A percentile compares a stretch with the other conserved stretches of the same genome.
These are phyloP conservation scores for Nemotelus pantherinus DNA, from an alignment of 2,888 invertebrate genomes.

Conservation along the genomic window DNA sequence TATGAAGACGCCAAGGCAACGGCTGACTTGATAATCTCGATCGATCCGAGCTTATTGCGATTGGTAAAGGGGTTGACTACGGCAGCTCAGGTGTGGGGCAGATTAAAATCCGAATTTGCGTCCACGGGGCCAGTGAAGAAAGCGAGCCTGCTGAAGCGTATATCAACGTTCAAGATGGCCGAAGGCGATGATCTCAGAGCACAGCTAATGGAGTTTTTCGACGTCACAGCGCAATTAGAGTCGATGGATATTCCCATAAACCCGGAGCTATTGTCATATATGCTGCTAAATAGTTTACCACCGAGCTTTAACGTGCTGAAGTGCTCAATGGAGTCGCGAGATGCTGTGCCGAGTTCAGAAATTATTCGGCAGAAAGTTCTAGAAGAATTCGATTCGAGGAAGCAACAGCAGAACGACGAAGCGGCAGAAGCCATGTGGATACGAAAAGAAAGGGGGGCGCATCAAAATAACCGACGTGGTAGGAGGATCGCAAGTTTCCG, in stretches of 20 bases:
- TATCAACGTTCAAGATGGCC: constrained; percentile 37
- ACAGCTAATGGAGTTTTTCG: no score
- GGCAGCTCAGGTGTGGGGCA: no score
- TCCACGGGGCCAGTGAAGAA: no score
- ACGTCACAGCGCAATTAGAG: constrained; percentile 37
- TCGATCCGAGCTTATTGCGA: constrained; percentile 10
- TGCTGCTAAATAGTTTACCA: constrained; percentile 45
- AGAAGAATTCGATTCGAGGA: not conserved
- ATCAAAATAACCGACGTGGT: not conserved
- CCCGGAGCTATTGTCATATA: constrained; percentile 41
- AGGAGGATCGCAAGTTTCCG: not conserved
- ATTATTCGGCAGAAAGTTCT: no score
- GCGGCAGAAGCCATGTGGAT: constrained; percentile 3
- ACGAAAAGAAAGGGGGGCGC: not conserved
- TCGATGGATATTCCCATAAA: constrained; percentile 36
- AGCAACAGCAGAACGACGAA: not conserved
- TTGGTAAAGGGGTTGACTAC: no score
- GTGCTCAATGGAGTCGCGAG: no score
- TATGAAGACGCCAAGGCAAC: constrained; percentile 1
- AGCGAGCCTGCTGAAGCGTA: constrained; percentile 45
- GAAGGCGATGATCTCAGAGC: constrained; percentile 37
- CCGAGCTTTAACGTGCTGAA: constrained; percentile 37
- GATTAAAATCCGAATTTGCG: no score
- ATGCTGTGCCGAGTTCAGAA: no score
- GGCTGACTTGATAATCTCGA: constrained; percentile 8